These are phyloP conservation scores for Vannuccia rotundouncinata DNA, from an alignment of 2,888 invertebrate species.

Conservation along the genomic window DNA sequence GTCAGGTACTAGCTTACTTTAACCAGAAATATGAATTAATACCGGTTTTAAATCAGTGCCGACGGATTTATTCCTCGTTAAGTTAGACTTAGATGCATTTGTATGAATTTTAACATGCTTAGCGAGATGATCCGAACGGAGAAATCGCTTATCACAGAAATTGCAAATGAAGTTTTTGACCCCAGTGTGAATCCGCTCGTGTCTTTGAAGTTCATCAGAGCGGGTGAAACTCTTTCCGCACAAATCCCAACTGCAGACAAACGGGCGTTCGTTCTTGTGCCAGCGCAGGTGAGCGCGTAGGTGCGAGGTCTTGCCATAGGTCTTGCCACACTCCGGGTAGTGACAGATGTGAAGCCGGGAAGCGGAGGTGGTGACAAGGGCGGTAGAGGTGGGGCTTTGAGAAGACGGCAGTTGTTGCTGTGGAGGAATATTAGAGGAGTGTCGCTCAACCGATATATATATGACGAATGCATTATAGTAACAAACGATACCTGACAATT, in stretches of 20 bases:
- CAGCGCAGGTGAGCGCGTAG: constrained; percentile 94
- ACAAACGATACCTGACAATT: no score
- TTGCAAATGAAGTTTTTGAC: constrained; percentile 84
- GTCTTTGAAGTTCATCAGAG: constrained; percentile 90
- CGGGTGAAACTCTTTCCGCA: constrained; percentile 93
- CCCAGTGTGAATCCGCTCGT: constrained; percentile 80
- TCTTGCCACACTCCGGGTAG: constrained; percentile 73
- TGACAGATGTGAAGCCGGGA: constrained; percentile 87
- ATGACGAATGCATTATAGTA: no score
- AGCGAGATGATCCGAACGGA: constrained; percentile 84
- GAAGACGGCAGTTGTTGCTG: no score
- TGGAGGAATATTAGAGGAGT: no score
- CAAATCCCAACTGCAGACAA: constrained; percentile 94
- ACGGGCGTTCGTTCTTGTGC: constrained; percentile 95
- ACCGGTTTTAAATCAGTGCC: no score
- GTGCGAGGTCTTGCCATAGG: constrained; percentile 94
- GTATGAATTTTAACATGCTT: constrained; percentile 80
- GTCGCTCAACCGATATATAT: no score
- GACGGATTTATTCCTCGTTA: no score
- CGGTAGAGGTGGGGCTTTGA: no score
- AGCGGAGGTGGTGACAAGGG: no score
- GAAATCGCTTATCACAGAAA: constrained; percentile 83
- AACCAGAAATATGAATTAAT: no score
- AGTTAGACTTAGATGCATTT: not conserved
- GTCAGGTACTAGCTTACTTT: no score